phyloP scores from a whole-genome alignment of 2,113 vertebrate species.

The Macquaria australasica region DNA sequence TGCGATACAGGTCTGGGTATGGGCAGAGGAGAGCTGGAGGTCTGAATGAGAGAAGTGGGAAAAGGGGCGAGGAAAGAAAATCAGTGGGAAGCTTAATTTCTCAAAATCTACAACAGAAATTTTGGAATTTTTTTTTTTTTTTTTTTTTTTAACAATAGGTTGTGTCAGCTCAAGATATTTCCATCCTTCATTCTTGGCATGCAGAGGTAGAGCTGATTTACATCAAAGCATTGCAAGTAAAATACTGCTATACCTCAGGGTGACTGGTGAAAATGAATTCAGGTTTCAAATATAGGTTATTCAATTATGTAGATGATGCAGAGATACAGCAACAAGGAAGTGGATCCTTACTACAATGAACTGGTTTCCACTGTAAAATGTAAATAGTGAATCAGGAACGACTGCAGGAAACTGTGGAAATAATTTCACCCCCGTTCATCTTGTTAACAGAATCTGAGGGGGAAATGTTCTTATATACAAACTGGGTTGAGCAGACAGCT shows the following conservation, averaged over 20 bases:
- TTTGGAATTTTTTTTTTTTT: neutral
- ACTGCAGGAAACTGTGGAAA: conserved; percentile 36
- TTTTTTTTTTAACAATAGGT: conserved; percentile 16
- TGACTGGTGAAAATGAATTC: conserved; percentile 51
- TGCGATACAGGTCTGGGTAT: conserved; percentile 62
- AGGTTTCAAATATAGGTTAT: conserved; percentile 42
- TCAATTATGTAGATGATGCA: conserved; percentile 48
- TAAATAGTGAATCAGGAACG: conserved; percentile 30
- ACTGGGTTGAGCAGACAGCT: conserved; percentile 43
- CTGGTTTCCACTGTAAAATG: conserved; percentile 25
- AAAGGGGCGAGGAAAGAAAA: neutral
- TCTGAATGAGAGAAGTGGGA: conserved; percentile 35
- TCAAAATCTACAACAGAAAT: conserved; percentile 15
- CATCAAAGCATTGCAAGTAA: conserved; percentile 36
- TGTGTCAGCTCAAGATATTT: conserved; percentile 41
- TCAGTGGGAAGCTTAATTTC: conserved; percentile 3
- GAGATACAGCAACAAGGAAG: conserved; percentile 25
- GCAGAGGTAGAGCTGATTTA: conserved; percentile 31
- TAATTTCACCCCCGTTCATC: conserved; percentile 36
- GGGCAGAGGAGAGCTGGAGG: conserved; percentile 55
- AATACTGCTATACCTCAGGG: conserved; percentile 46
- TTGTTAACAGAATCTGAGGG: conserved; percentile 37
- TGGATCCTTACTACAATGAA: conserved; percentile 22
- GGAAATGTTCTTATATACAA: conserved; percentile 16
- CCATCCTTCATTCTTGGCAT: conserved; percentile 46